Percentiles rank a stretch among this genome's conserved stretches.
Evolutionary conservation across 2,797 vertebrate species (phyloP).

Genomic region (Alfaro cultratus): DNA sequence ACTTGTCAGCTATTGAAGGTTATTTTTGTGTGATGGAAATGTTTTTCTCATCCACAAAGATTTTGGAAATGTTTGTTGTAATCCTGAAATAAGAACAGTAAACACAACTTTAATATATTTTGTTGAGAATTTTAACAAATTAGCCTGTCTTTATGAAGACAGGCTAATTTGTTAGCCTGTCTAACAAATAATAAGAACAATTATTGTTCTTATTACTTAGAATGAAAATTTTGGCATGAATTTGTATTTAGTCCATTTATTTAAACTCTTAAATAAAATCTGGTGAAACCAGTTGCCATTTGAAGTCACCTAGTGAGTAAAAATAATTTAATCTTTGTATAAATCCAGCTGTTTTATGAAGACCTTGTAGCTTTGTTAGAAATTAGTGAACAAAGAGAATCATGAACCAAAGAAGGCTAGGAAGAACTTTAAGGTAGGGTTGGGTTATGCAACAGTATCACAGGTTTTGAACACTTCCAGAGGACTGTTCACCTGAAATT

Average conservation of each 20-base stretch:
- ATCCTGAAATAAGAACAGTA: not conserved
- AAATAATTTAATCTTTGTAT: not conserved
- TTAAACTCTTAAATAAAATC: not conserved
- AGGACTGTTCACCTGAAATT: not conserved
- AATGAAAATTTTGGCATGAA: not conserved
- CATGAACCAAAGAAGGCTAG: not conserved
- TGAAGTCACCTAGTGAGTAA: not conserved
- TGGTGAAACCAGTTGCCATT: not conserved
- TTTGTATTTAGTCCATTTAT: not conserved
- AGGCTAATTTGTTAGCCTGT: too few relatives aligned
- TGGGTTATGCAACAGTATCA: not conserved
- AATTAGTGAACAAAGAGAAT: not conserved
- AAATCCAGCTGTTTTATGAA: not conserved
- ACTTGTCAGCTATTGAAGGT: slow-evolving; percentile 42
- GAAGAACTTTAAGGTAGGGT: not conserved
- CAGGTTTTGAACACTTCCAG: not conserved
- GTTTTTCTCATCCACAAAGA: slow-evolving; percentile 8
- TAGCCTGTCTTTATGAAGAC: not conserved
- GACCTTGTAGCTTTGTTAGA: not conserved
- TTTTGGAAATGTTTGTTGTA: not conserved
- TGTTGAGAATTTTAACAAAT: not conserved
- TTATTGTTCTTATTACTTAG: not conserved
- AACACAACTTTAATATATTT: not conserved
- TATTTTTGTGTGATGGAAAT: slow-evolving; percentile 24
- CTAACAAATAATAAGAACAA: too few relatives aligned